Percentiles rank a stretch among this genome's conserved stretches.
phyloP scores from a whole-genome alignment of 2,797 vertebrate genomes.

The Phoeniculus purpureus region DNA sequence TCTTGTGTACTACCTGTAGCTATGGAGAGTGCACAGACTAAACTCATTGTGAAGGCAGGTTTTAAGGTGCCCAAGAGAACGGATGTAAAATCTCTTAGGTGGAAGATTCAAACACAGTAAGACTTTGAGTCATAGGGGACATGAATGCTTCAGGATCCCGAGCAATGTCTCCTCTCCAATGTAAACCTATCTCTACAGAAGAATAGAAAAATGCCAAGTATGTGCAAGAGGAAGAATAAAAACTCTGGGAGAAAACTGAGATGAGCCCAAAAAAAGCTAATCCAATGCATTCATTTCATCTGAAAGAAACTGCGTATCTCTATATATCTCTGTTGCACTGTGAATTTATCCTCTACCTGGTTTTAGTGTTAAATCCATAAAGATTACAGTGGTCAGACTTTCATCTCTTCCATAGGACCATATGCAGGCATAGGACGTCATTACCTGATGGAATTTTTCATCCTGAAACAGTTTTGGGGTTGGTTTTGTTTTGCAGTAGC shows the following conservation, averaged over 20 bases:
- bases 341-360: not conserved
- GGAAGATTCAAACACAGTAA: not conserved
- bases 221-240: not conserved
- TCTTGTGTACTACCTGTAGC: not conserved
- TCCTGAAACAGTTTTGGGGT: not conserved
- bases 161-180: not conserved
- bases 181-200: not conserved
- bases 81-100: not conserved
- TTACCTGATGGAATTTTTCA: not conserved
- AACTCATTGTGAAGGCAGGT: not conserved
- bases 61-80: not conserved
- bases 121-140: not conserved
- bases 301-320: not conserved
- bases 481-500: not conserved
- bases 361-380: not conserved
- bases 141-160: not conserved
- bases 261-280: not conserved
- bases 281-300: not conserved
- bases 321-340: not conserved
- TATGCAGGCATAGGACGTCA: not conserved
- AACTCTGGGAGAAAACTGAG: not conserved
- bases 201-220: not conserved
- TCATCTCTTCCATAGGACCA: not conserved
- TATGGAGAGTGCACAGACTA: fast-evolving
- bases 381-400: not conserved